Conservation (phyloP, 2,888 invertebrate genomes). For the Tolmerus cingulatus region DNA sequence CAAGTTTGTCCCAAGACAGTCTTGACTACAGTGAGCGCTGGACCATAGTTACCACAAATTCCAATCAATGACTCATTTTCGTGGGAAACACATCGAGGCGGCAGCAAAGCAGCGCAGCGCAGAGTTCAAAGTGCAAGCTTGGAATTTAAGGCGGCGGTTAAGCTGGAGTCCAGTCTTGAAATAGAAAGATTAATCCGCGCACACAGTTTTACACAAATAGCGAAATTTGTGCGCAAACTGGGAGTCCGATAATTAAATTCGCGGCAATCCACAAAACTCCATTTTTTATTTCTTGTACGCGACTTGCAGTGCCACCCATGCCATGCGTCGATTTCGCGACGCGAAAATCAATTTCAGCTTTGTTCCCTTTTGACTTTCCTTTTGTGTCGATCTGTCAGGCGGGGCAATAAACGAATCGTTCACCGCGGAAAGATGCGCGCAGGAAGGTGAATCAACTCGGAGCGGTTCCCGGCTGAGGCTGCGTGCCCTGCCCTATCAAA, state of each 20-base stretch:
- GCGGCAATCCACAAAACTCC: neutral
- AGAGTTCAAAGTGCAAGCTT: neutral
- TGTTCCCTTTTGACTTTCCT: neutral
- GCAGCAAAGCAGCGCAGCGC: neutral
- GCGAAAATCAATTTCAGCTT: neutral
- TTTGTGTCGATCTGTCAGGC: neutral
- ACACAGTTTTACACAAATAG: neutral
- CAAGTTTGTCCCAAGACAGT: neutral
- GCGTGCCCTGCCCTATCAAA: neutral
- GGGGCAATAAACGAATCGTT: neutral
- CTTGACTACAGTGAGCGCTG: neutral
- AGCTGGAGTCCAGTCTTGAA: neutral
- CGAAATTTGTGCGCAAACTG: neutral
- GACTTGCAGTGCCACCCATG: neutral
- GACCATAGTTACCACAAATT: neutral
- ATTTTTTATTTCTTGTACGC: neutral
- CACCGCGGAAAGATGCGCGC: neutral
- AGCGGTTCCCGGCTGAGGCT: neutral
- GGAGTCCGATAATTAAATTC: neutral
- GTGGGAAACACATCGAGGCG: neutral
- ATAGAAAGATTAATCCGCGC: neutral
- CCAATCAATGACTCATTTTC: neutral
- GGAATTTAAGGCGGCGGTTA: neutral
- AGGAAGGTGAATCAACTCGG: conserved; percentile 1
- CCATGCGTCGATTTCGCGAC: neutral